Percentiles rank a stretch among this genome's conserved stretches.
These are phyloP conservation scores for Bombus vancouverensis DNA, from an alignment of 1,140 invertebrate genomes.

Conservation along the genomic window DNA sequence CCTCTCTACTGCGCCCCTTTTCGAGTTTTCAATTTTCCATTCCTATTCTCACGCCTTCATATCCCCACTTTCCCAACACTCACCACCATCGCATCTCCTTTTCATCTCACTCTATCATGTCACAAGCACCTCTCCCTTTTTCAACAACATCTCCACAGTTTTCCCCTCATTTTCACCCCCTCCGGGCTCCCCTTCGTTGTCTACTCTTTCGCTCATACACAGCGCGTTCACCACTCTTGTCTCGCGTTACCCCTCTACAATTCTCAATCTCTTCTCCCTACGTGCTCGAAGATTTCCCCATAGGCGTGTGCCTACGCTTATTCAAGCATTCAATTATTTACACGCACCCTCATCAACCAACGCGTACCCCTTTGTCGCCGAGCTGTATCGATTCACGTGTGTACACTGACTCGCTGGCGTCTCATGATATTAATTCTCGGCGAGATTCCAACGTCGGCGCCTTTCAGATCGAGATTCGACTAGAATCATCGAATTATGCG, in stretches of 20 bases:
- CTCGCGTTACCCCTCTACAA: not conserved
- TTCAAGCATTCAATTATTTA: slow-evolving; percentile 45
- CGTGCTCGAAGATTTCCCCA: slow-evolving; percentile 34
- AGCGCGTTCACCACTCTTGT: not conserved
- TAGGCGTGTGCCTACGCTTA: slow-evolving; percentile 22
- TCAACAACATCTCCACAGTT: not conserved
- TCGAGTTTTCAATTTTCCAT: not conserved
- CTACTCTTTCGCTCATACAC: not conserved
- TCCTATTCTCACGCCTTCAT: not conserved
- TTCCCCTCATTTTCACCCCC: not conserved
- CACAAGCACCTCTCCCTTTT: too few species aligned
- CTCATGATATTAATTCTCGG: not conserved
- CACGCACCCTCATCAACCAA: not conserved
- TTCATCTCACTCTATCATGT: not conserved
- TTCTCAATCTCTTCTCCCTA: slow-evolving; percentile 3
- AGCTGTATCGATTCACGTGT: not conserved
- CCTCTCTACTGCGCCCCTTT: too few species aligned
- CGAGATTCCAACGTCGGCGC: not conserved
- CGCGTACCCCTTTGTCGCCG: slow-evolving; percentile 1
- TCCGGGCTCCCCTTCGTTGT: not conserved
- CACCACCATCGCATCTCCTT: not conserved
- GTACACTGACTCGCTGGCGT: too few species aligned
- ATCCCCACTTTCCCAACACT: not conserved
- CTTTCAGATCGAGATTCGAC: not conserved
- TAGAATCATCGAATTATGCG: not conserved